Percentiles rank a stretch among this genome's conserved stretches.
Evolutionary conservation across 2,888 invertebrate genomes (phyloP).

Genomic region (Sphaerophoria taeniata): DNA sequence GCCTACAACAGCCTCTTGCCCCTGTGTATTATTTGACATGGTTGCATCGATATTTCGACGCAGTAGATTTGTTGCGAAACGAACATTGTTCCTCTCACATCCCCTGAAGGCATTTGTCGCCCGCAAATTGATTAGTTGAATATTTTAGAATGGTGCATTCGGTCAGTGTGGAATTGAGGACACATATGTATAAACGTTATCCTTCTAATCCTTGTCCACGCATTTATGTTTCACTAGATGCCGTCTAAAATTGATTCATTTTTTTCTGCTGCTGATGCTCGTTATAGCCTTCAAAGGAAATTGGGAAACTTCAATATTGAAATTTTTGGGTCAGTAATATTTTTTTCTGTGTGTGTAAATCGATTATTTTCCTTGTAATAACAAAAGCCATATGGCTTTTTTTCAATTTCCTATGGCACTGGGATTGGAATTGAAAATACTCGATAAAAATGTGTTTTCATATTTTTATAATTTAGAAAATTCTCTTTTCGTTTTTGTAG

Average conservation of each 20-base stretch:
- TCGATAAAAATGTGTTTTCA: neutral
- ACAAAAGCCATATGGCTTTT: conserved; percentile 32
- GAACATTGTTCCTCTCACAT: neutral
- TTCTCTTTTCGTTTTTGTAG: too few relatives aligned
- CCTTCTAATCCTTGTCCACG: conserved; percentile 38
- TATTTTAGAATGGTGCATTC: conserved; percentile 68
- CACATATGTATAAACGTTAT: conserved; percentile 2
- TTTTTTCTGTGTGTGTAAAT: conserved; percentile 36
- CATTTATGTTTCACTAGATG: conserved; percentile 56
- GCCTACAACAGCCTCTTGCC: neutral
- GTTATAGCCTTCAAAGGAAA: conserved; percentile 28
- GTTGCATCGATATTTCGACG: conserved; percentile 71
- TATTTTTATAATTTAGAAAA: too few relatives aligned
- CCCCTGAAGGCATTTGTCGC: conserved; percentile 46
- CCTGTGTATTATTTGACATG: conserved; percentile 41
- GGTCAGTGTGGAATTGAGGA: conserved; percentile 14
- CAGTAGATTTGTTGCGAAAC: conserved; percentile 57
- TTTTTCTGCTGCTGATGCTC: neutral
- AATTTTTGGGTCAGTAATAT: conserved; percentile 57
- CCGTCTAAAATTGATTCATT: conserved; percentile 63
- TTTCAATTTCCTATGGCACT: conserved; percentile 49
- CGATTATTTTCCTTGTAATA: conserved; percentile 22
- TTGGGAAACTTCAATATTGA: conserved; percentile 44
- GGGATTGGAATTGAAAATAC: conserved; percentile 13
- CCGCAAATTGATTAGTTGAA: conserved; percentile 74